phyloP scores from a whole-genome alignment of 2,888 invertebrate genomes.

The Oscheius myriophilus region DNA sequence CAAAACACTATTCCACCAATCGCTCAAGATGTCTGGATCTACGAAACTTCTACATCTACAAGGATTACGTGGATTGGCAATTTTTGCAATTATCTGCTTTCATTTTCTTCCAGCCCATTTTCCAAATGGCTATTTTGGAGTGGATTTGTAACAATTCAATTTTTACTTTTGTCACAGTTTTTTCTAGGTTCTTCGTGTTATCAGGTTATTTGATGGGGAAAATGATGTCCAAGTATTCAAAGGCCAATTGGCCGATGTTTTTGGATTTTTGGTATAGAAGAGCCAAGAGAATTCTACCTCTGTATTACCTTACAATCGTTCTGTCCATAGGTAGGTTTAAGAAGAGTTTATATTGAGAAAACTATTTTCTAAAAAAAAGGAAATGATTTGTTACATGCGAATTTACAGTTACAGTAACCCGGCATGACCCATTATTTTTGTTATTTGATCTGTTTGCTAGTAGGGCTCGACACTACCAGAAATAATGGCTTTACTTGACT shows the following conservation, averaged over 20 bases:
- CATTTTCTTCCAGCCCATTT: constrained; percentile 4
- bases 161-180: too few relatives aligned
- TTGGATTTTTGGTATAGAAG: constrained; percentile 18
- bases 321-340: constrained; percentile 1
- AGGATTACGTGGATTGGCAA: constrained; percentile 7
- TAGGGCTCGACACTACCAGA: too few relatives aligned
- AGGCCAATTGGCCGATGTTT: neutral
- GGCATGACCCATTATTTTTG: too few relatives aligned
- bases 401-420: too few relatives aligned
- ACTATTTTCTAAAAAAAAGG: too few relatives aligned
- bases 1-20: neutral
- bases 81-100: constrained; percentile 10
- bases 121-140: constrained; percentile 18
- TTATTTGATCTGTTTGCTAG: too few relatives aligned
- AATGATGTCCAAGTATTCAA: constrained; percentile 5
- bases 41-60: constrained; percentile 7
- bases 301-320: neutral
- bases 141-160: constrained; percentile 12
- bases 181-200: constrained; percentile 12
- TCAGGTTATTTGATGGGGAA: constrained; percentile 14
- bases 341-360: too few relatives aligned
- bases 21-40: too few relatives aligned
- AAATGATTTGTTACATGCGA: too few relatives aligned
- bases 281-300: constrained; percentile 9
- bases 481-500: too few relatives aligned